Evolutionary conservation across 2,797 vertebrate species (phyloP).

Genomic region (Intellagama lesueurii): DNA sequence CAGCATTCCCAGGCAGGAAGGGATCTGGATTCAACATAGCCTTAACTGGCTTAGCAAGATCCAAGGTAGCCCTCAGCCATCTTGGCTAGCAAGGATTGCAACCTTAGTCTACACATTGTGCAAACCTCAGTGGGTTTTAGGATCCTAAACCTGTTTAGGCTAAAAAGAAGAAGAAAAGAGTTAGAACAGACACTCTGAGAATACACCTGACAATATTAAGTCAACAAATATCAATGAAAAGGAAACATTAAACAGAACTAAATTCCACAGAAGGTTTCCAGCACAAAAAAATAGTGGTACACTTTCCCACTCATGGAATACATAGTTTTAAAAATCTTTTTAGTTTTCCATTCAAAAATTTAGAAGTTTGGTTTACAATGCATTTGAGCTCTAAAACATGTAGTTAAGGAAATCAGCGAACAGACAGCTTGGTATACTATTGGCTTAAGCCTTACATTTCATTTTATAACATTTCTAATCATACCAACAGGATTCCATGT

Average conservation of each 20-base stretch:
- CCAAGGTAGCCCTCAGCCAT: too few relatives aligned
- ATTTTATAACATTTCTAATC: neutral
- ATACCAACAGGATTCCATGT: conserved; percentile 6
- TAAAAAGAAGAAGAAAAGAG: neutral
- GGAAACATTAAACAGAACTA: conserved; percentile 33
- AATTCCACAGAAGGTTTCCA: neutral
- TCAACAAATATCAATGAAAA: conserved; percentile 38
- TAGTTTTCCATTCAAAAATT: conserved; percentile 20
- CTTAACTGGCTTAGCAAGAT: too few relatives aligned
- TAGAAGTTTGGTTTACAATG: conserved; percentile 28
- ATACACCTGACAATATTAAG: conserved; percentile 38
- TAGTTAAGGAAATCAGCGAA: conserved; percentile 8
- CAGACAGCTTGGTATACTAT: neutral
- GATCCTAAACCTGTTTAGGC: conserved; percentile 30
- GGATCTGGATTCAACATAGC: too few relatives aligned
- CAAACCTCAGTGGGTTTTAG: conserved; percentile 52
- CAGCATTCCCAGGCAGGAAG: too few relatives aligned
- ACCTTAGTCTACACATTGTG: conserved; percentile 24
- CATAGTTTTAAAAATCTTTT: conserved; percentile 2
- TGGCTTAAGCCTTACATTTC: neutral
- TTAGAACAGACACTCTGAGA: conserved; percentile 27
- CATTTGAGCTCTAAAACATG: neutral
- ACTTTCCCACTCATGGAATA: neutral
- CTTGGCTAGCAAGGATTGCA: too few relatives aligned
- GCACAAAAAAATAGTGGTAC: neutral